A percentile compares a stretch with the other conserved stretches of the same genome.
phyloP scores from a whole-genome alignment of 1,140 invertebrate genomes.

The Bombyx mandarina region DNA sequence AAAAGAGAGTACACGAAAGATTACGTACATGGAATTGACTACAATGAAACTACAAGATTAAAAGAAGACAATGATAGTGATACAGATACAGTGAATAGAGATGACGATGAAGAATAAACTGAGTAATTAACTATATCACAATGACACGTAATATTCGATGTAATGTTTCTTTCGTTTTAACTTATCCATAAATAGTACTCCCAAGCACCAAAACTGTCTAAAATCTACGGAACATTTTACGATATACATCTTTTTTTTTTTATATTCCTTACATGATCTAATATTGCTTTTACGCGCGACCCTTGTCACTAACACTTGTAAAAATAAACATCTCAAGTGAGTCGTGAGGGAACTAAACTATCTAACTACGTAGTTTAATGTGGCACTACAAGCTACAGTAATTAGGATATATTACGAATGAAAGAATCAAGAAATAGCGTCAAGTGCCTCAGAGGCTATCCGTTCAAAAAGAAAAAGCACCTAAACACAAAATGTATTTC shows the following conservation, averaged over 20 bases:
- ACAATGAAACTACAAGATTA: not conserved
- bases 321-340: constrained; percentile 15
- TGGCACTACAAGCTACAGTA: constrained; percentile 38
- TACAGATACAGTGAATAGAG: not conserved
- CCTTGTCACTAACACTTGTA: constrained; percentile 31
- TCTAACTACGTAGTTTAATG: constrained; percentile 24
- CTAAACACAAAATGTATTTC: too few species aligned
- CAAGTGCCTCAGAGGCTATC: not conserved
- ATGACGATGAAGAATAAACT: not conserved
- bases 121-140: constrained; percentile 16
- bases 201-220: constrained; percentile 61
- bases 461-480: too few species aligned
- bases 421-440: constrained; percentile 20
- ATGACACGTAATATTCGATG: constrained; percentile 58
- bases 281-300: constrained; percentile 63
- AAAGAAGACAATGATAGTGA: not conserved
- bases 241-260: constrained; percentile 35
- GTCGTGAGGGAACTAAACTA: constrained; percentile 14
- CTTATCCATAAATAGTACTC: constrained; percentile 44
- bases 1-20: constrained; percentile 35
- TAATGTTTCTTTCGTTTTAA: constrained; percentile 43
- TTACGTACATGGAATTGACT: constrained; percentile 23
- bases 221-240: constrained; percentile 45
- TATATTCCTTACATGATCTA: constrained; percentile 64
- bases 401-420: constrained; percentile 29